Conservation (phyloP, 2,888 invertebrate genomes). For the Nebria brevicollis region DNA sequence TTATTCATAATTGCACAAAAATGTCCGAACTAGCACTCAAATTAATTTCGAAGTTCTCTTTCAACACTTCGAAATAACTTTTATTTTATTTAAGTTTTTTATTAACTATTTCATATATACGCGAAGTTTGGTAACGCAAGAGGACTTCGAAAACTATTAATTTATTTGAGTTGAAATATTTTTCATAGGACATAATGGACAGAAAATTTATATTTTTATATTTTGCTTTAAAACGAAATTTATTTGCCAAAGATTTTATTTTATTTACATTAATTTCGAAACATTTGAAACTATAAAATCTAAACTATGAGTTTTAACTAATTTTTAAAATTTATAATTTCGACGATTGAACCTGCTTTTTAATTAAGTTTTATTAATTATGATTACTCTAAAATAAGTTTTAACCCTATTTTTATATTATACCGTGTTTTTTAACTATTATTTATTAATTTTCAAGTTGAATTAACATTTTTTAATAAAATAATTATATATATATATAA, state of each 20-base stretch:
- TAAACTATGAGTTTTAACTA: too few species aligned
- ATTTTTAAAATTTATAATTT: not conserved
- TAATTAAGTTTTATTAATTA: not conserved
- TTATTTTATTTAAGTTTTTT: too few species aligned
- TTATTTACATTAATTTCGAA: not conserved
- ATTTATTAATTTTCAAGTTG: constrained; percentile 2
- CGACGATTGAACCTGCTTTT: not conserved
- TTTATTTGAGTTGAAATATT: not conserved
- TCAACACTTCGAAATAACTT: not conserved
- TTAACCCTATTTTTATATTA: not conserved
- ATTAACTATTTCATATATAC: too few species aligned
- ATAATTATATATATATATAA: not conserved
- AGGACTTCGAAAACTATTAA: too few species aligned
- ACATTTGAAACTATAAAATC: too few species aligned
- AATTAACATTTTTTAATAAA: not conserved
- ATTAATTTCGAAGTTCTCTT: not conserved
- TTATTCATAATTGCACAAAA: constrained; percentile 13
- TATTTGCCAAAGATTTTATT: constrained; percentile 11
- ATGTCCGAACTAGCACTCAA: not conserved
- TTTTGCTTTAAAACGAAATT: not conserved
- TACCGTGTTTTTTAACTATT: too few species aligned
- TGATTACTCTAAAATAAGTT: not conserved
- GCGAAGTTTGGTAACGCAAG: too few species aligned
- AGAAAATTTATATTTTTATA: not conserved
- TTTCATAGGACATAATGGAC: not conserved